A percentile compares a stretch with the other conserved stretches of the same genome.
Evolutionary conservation across 2,113 vertebrate genomes (phyloP).

Genomic region (Elephantulus edwardii): DNA sequence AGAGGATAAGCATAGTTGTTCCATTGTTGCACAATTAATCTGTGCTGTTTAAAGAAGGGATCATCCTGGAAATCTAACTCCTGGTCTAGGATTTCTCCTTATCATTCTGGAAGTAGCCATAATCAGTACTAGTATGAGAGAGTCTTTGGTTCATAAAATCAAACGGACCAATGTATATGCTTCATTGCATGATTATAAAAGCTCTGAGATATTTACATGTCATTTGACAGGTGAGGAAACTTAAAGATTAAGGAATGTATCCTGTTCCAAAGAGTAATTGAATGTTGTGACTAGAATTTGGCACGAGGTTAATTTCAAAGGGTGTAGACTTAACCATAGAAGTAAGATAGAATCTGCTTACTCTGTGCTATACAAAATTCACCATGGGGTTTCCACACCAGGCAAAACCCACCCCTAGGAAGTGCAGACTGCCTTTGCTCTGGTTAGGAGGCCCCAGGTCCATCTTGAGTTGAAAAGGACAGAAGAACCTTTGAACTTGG

Average conservation of each 20-base stretch:
- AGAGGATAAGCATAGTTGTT: rapidly evolving
- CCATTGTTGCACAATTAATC: rapidly evolving
- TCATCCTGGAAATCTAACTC: not conserved
- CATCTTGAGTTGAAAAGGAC: not conserved
- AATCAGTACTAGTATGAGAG: not conserved
- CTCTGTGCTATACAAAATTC: not conserved
- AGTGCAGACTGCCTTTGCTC: not conserved
- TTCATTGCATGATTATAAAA: not conserved
- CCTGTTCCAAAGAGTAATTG: not conserved
- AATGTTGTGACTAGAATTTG: not conserved
- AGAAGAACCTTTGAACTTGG: not conserved
- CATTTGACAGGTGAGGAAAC: not conserved
- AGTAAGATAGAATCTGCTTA: not conserved
- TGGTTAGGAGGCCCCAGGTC: no score
- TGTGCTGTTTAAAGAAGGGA: not conserved
- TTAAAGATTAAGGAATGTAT: not conserved
- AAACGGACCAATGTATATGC: not conserved
- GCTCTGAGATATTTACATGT: not conserved
- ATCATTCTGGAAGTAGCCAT: not conserved
- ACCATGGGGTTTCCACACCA: not conserved
- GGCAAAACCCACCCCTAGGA: not conserved
- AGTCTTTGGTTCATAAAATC: not conserved
- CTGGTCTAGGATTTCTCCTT: not conserved
- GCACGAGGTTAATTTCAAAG: not conserved
- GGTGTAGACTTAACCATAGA: not conserved